Evolutionary conservation across 2,888 invertebrate species (phyloP), one percentile per base, ranked within the genome.

Genomic region (Pseudococcus jackbeardsleyi): DNA sequence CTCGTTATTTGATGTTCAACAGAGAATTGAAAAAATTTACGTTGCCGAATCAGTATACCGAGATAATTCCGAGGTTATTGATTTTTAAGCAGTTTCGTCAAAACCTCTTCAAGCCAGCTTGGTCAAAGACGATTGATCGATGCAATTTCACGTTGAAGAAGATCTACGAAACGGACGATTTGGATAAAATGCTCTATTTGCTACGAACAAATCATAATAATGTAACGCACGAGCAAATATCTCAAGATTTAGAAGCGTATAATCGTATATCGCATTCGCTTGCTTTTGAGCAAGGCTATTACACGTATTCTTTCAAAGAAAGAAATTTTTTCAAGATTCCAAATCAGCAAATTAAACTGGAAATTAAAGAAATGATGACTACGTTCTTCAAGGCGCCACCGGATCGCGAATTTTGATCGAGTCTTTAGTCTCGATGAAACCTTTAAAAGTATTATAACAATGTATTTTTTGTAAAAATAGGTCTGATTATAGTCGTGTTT

Each of bases 241-340:
- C 12, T 15, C 33, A 72, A 33, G 17, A 33, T 15, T 17, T 6
- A 33, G 33, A 72, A 1, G 17, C 5, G 7, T 72, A 72, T 72
- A 8, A 39, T 33, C 72, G 33, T 17, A 72, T 72, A 39, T 12
- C 33, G 26, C 72, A 72, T 33, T 33, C 72, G 17, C 39, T 72
- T 6, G 72, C 72, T 33, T 72, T 72, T 15, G 72, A 72, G 17
- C 72, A 72, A 19, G 72, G 72, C 15, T 72, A 72, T 17, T 72
- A 39, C 9, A 33, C 33, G 33, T 72, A 72, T 19, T 72, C 15
- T 19, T 22, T 22, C 17, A 12, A 8, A 1, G 17, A 15, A 15
- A 72, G 12, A 72, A 12, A 72, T 72, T 7, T 15, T 39, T 72
- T 33, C 33, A 72, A 72, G 15, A 72, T 72, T 33, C 33, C 72